phyloP scores from a whole-genome alignment of 2,113 vertebrate genomes.

The Gorsachius goisagi region DNA sequence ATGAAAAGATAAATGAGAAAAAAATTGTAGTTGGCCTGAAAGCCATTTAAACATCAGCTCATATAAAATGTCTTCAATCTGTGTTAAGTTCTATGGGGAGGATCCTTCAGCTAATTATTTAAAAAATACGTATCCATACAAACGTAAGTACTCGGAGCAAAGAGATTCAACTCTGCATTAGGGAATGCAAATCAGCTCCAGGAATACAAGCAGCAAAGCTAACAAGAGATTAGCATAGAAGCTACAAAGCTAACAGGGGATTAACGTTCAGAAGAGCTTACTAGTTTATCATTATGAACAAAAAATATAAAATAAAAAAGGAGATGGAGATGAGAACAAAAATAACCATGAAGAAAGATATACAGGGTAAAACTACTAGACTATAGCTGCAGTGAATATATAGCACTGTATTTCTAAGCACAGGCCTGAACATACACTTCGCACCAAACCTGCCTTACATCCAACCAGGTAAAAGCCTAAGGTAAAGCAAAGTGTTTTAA shows the following conservation, averaged over 20 bases:
- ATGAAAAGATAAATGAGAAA: not conserved
- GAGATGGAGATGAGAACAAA: not conserved
- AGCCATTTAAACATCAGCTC: not conserved
- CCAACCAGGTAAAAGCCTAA: not conserved
- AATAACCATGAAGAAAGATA: not conserved
- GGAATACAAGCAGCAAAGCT: constrained; percentile 41
- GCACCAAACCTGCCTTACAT: not conserved
- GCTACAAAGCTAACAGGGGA: constrained; percentile 50
- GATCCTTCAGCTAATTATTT: constrained; percentile 31
- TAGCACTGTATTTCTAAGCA: not conserved
- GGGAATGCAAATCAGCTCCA: constrained; percentile 53
- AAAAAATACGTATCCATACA: constrained; percentile 4
- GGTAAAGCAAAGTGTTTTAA: not conserved
- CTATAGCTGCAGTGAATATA: not conserved
- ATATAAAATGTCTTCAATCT: not conserved
- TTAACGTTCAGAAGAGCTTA: constrained; percentile 55
- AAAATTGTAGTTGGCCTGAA: not conserved
- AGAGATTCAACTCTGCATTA: constrained; percentile 56
- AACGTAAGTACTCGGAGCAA: not conserved
- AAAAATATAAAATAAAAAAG: not conserved
- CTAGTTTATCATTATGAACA: constrained; percentile 21
- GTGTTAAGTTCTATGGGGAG: not conserved
- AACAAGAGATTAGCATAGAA: constrained; percentile 46
- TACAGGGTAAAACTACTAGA: not conserved
- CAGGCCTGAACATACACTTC: not conserved